These are phyloP conservation scores for Trachelus iudaicus DNA, from an alignment of 2,888 invertebrate genomes.

Conservation along the genomic window DNA sequence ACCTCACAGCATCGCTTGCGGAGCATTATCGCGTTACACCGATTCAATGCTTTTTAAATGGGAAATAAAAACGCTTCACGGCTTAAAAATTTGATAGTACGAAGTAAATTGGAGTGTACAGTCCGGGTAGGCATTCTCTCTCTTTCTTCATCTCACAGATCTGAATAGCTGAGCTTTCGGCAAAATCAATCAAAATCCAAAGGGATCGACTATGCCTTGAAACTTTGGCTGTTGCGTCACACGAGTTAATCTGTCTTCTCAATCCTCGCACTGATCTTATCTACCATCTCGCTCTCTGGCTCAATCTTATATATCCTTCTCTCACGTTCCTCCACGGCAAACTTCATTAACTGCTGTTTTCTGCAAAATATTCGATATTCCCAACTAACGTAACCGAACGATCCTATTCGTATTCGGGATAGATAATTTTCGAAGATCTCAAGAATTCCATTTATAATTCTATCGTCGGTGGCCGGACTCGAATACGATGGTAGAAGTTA, in stretches of 20 bases:
- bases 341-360: background rate
- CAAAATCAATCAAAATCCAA: background rate
- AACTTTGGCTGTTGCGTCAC: background rate
- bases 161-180: background rate
- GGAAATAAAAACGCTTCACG: background rate
- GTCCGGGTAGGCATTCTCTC: background rate
- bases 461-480: background rate
- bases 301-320: background rate
- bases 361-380: background rate
- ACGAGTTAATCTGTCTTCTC: background rate
- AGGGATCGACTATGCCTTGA: background rate
- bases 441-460: background rate
- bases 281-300: background rate
- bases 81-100: background rate
- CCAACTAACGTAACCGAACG: background rate
- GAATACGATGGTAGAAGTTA: background rate
- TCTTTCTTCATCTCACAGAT: background rate
- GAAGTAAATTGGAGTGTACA: background rate
- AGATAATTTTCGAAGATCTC: background rate
- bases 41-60: background rate
- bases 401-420: background rate
- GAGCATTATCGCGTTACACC: background rate
- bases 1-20: background rate
- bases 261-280: background rate
- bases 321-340: background rate